Conservation (phyloP, 1,140 invertebrate genomes). For the Camponotus vicinus region DNA sequence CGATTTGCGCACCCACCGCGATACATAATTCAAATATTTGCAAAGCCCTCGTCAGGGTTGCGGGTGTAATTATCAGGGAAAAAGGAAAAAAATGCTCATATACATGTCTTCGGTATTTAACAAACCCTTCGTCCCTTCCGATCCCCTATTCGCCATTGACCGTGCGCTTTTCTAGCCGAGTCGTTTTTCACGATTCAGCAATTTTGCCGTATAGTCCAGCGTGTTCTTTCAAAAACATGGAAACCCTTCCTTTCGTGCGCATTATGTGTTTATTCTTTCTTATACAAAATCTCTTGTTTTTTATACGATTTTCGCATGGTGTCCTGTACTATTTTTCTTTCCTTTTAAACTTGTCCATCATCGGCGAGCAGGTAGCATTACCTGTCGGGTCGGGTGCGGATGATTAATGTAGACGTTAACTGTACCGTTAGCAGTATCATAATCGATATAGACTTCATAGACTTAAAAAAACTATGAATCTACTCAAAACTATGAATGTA, state of each 20-base stretch:
- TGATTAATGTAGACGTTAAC: too few relatives aligned
- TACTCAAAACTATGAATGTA: too few relatives aligned
- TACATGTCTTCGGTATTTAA: constrained; percentile 46
- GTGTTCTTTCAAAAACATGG: constrained; percentile 78
- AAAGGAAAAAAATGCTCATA: constrained; percentile 64
- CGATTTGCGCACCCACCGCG: constrained; percentile 36
- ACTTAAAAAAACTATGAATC: too few relatives aligned
- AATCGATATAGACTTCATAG: too few relatives aligned
- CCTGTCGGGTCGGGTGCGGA: too few relatives aligned
- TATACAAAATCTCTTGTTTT: constrained; percentile 57
- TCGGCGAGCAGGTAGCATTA: too few relatives aligned
- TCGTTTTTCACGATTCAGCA: constrained; percentile 76
- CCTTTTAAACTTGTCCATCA: too few relatives aligned
- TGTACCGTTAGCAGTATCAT: too few relatives aligned
- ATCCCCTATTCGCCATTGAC: too few relatives aligned
- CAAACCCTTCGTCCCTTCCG: background rate
- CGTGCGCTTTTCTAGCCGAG: background rate
- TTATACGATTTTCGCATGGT: constrained; percentile 1
- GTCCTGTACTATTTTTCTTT: too few relatives aligned
- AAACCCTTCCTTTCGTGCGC: constrained; percentile 76
- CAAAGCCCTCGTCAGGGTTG: constrained; percentile 65
- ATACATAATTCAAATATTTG: constrained; percentile 73
- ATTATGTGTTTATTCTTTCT: constrained; percentile 81
- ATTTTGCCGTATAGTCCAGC: constrained; percentile 70
- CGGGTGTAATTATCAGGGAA: constrained; percentile 65